Evolutionary conservation across 1,140 invertebrate species (phyloP).

Genomic region (Phortica variegata): DNA sequence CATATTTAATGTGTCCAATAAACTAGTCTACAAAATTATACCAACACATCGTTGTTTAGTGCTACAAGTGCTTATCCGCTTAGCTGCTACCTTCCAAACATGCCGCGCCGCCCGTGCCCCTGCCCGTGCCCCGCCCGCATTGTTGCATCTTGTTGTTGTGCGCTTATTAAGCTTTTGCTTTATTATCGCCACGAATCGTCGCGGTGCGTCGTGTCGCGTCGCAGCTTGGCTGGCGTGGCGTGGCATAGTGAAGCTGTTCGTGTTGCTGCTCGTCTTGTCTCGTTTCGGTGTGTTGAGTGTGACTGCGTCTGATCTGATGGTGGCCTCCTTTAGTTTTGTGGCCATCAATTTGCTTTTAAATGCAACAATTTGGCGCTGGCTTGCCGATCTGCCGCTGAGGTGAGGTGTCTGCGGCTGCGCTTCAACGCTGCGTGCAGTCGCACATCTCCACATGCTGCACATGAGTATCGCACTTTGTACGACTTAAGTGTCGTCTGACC

Average conservation of each 20-base stretch:
- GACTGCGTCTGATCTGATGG: too few species aligned
- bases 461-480: too few species aligned
- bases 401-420: constrained; percentile 3
- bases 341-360: constrained; percentile 57
- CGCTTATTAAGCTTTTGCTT: constrained; percentile 33
- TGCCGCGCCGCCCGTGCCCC: not conserved
- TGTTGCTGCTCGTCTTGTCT: constrained; percentile 24
- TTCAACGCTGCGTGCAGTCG: constrained; percentile 25
- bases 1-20: constrained; percentile 58
- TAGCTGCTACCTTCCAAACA: not conserved
- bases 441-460: constrained; percentile 32
- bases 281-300: too few species aligned
- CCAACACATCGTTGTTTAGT: constrained; percentile 53
- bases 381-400: not conserved
- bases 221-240: too few species aligned
- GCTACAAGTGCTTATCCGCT: constrained; percentile 12
- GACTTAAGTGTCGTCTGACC: too few species aligned
- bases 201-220: constrained; percentile 17
- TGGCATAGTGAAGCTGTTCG: constrained; percentile 39
- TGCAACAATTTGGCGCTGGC: constrained; percentile 49
- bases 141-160: too few species aligned
- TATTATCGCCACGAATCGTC: constrained; percentile 16
- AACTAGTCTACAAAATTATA: constrained; percentile 57
- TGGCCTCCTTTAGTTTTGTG: constrained; percentile 52
- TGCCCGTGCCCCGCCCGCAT: too few species aligned